Conservation (phyloP, 2,113 vertebrate species). For the Amazona vittata region DNA sequence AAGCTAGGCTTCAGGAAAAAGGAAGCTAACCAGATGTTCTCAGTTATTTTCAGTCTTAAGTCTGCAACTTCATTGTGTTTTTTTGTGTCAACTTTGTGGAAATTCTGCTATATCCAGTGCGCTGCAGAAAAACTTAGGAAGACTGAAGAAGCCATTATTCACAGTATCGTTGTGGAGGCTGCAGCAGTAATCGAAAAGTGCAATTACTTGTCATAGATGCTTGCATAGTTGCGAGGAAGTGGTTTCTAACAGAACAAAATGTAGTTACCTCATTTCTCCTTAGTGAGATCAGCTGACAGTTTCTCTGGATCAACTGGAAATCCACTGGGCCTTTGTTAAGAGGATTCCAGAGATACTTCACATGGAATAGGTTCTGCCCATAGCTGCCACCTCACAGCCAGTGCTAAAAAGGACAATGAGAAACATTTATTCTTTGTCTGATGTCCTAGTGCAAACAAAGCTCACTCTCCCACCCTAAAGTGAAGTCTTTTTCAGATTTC, state of each 20-base stretch:
- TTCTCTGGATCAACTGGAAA: neutral
- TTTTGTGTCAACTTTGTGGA: neutral
- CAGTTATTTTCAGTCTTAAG: neutral
- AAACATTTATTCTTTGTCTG: neutral
- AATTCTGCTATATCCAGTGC: neutral
- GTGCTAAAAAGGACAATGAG: neutral
- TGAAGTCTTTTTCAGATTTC: neutral
- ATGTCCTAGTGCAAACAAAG: neutral
- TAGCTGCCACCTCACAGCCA: neutral
- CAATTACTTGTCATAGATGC: neutral
- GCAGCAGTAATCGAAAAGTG: neutral
- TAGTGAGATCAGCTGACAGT: neutral
- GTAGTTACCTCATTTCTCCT: neutral
- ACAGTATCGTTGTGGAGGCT: neutral
- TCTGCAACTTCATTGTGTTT: neutral
- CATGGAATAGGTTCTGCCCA: neutral
- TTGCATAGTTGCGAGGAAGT: neutral
- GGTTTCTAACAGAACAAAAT: neutral
- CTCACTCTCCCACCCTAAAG: neutral
- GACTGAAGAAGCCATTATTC: neutral
- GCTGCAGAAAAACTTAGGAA: neutral
- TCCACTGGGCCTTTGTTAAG: slow-evolving; percentile 26
- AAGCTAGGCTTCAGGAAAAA: neutral
- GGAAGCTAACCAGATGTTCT: neutral
- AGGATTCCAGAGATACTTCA: slow-evolving; percentile 37